Conservation (phyloP, 35 echinoderm and acorn worm species). For the Apostichopus californicus region DNA sequence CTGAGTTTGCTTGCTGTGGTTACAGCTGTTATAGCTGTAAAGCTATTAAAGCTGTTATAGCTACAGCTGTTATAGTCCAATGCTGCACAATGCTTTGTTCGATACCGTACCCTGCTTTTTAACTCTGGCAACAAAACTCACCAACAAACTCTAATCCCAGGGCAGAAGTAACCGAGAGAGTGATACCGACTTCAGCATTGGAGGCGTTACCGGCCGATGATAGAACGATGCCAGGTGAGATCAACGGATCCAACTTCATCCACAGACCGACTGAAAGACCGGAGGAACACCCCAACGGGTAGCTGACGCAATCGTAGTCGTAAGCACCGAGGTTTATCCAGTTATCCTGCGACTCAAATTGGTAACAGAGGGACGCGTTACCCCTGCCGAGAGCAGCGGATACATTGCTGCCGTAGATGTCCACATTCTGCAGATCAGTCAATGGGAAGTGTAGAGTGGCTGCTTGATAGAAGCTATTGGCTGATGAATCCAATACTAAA, state of each 20-base stretch:
- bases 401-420: slow-evolving; percentile 57
- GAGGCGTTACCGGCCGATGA: slow-evolving; percentile 47
- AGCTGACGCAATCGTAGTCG: slow-evolving; percentile 54
- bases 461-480: slow-evolving; percentile 62
- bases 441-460: slow-evolving; percentile 66
- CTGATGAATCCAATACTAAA: slow-evolving; percentile 50
- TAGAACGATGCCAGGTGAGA: slow-evolving; percentile 46
- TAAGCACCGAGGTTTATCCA: slow-evolving; percentile 69
- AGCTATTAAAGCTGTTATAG: too few species aligned
- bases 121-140: not conserved
- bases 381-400: slow-evolving; percentile 43
- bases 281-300: slow-evolving; percentile 38
- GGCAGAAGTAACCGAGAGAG: slow-evolving; percentile 38
- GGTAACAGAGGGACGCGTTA: slow-evolving; percentile 50
- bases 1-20: too few species aligned
- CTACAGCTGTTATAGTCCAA: too few species aligned
- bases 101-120: too few species aligned
- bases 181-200: slow-evolving; percentile 56
- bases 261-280: slow-evolving; percentile 70
- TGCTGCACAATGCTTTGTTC: too few species aligned
- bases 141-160: slow-evolving; percentile 6
- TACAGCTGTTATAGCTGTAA: too few species aligned
- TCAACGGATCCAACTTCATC: slow-evolving; percentile 41
- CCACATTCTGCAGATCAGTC: slow-evolving; percentile 44
- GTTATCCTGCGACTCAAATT: slow-evolving; percentile 44